A percentile compares a stretch with the other conserved stretches of the same genome.
phyloP scores from a whole-genome alignment of 2,797 vertebrate genomes.

The Thalassophryne amazonica region DNA sequence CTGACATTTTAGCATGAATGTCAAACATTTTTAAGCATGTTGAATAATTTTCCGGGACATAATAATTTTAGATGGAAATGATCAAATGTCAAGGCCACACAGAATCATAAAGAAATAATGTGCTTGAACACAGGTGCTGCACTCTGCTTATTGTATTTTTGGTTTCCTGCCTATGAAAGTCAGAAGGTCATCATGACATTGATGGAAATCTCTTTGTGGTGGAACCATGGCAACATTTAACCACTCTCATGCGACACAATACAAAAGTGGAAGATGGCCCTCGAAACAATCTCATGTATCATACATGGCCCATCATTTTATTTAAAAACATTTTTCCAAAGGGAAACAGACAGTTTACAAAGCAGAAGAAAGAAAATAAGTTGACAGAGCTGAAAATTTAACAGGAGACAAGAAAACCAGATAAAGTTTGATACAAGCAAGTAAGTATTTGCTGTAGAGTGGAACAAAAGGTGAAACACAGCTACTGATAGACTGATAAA shows the following conservation, averaged over 20 bases:
- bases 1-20: no score
- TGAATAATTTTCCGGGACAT: no score
- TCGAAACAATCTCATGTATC: not conserved
- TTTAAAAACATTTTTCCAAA: not conserved
- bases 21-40: no score
- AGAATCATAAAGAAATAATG: no score
- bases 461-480: conserved; percentile 18
- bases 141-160: no score
- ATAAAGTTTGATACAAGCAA: conserved; percentile 13
- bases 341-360: not conserved
- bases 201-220: no score
- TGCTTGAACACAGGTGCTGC: no score
- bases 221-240: no score
- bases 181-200: no score
- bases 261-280: not conserved
- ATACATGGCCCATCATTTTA: not conserved
- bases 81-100: no score
- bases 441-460: conserved; percentile 6
- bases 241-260: not conserved
- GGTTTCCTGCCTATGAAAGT: no score
- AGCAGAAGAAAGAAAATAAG: not conserved
- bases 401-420: not conserved
- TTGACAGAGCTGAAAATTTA: not conserved
- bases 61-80: no score
- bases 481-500: conserved; percentile 24